A percentile compares a stretch with the other conserved stretches of the same genome.
Evolutionary conservation across 2,888 invertebrate genomes (phyloP).

Genomic region (Napeogenes sylphis): DNA sequence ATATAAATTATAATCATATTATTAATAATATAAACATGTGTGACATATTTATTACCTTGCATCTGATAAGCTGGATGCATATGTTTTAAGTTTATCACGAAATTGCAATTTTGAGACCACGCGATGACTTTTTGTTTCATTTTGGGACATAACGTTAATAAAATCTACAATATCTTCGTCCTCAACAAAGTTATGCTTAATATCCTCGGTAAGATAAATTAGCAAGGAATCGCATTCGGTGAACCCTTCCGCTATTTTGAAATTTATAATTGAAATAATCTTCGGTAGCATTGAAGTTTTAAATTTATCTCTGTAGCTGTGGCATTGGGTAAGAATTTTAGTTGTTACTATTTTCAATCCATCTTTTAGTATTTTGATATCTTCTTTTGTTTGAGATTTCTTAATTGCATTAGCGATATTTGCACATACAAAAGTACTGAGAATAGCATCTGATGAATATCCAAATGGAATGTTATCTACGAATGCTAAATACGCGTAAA

Average conservation of each 20-base stretch:
- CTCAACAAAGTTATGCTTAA: slow-evolving; percentile 60
- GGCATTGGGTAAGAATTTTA: slow-evolving; percentile 42
- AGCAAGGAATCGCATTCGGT: slow-evolving; percentile 61
- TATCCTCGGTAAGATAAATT: slow-evolving; percentile 72
- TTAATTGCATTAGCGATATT: slow-evolving; percentile 74
- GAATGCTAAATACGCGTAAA: slow-evolving; percentile 78
- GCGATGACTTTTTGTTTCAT: slow-evolving; percentile 27
- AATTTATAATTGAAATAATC: slow-evolving; percentile 73
- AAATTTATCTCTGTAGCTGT: slow-evolving; percentile 58
- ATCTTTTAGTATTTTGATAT: slow-evolving; percentile 50
- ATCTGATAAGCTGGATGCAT: slow-evolving; percentile 46
- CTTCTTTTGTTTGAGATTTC: slow-evolving; percentile 44
- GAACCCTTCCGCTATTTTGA: slow-evolving; percentile 55
- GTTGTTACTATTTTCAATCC: slow-evolving; percentile 66
- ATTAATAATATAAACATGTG: slow-evolving; percentile 5
- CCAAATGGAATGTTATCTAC: slow-evolving; percentile 61
- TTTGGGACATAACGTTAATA: slow-evolving; percentile 20
- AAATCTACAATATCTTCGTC: slow-evolving; percentile 61
- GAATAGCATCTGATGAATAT: slow-evolving; percentile 67
- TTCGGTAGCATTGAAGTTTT: slow-evolving; percentile 70
- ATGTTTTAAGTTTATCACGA: slow-evolving; percentile 48
- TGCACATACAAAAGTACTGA: slow-evolving; percentile 76
- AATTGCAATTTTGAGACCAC: slow-evolving; percentile 45
- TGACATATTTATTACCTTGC: slow-evolving; percentile 48
- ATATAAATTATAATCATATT: slow-evolving; percentile 9